Base-by-base conservation (phyloP, 1,140 invertebrate genomes). In the Drosophila eugracilis region DNA sequence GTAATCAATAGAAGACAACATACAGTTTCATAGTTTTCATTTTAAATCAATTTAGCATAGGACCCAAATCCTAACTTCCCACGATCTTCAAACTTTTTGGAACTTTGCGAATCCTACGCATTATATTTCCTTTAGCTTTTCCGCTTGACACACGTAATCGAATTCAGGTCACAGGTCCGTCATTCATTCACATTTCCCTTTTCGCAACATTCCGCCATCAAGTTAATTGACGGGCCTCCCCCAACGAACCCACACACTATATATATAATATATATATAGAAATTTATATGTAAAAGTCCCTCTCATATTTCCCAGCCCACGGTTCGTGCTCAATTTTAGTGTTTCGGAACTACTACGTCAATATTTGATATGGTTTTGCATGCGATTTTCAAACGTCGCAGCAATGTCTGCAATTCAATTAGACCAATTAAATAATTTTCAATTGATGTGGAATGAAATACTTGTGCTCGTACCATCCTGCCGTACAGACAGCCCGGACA, bases 351-450 rank as follows among this genome's bases (percentile, higher is more conserved):
- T 32, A 12, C 60, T 32, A 12, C 60, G 60, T 74, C 59, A 66
- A 55, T 75, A 65, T 75, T 75, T 48, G 32, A 75, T 48, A 54
- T 37, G 22, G 49, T 42, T 41, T 62, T 28, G 44, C 69, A 54
- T 74, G 58, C 55, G 22, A 54, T 55, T 73, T 34, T 26, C 30
- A 17, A 72, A 52, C 57, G 41, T 60, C 17, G 55, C 53, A 44
- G 28, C 37, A 32, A 32, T 54, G 49, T 42, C 65, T 74, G 71
- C 57, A 74, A 74, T 63, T 74, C 58, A 75, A 66, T 75, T 75
- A 75, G 44, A 36, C 45, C 72, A 75, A 75, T 75, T 75, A 75
- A 75, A 75, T 75, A 53, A 28, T 59, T 63, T 73, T 53, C 50
- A 74, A 74, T 73, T 63, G 57, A 48, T 28, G 47, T 63, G 42